phyloP scores from a whole-genome alignment of 2,888 invertebrate genomes.

The Dioctria rufipes region DNA sequence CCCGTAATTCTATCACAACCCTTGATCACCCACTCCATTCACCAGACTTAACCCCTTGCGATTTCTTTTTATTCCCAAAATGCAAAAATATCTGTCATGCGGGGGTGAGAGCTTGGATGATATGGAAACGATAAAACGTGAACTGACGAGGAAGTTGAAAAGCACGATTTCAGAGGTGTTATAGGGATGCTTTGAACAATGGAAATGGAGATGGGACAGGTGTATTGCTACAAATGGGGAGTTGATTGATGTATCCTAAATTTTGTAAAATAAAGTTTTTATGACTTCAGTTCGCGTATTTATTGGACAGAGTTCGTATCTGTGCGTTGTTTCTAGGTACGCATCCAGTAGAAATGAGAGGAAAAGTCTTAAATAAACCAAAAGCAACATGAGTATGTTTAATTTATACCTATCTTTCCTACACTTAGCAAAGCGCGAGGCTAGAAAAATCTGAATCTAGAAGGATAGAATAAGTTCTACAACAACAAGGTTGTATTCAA shows the following conservation, averaged over 20 bases:
- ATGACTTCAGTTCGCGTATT: not conserved
- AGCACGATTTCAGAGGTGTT: not conserved
- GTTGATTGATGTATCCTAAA: not conserved
- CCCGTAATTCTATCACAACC: not conserved
- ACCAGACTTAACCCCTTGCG: too few species aligned
- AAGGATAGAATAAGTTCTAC: too few species aligned
- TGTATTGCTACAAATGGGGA: not conserved
- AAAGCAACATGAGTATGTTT: too few species aligned
- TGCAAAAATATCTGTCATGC: too few species aligned
- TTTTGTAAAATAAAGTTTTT: conserved; percentile 4
- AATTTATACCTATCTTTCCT: too few species aligned
- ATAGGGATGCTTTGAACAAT: not conserved
- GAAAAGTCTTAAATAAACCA: too few species aligned
- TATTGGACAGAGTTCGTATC: not conserved
- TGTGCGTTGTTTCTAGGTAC: too few species aligned
- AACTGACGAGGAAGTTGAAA: not conserved
- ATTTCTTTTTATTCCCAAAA: not conserved
- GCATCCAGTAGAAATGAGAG: too few species aligned
- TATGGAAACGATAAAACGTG: conserved; percentile 10
- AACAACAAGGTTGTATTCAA: too few species aligned
- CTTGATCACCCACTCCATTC: not conserved
- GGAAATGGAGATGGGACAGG: not conserved
- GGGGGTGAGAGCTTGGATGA: too few species aligned
- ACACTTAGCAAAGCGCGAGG: too few species aligned
- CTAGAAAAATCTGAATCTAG: too few species aligned